Base-by-base conservation (phyloP, 2,113 vertebrate genomes). In the Bagarius yarrelli region DNA sequence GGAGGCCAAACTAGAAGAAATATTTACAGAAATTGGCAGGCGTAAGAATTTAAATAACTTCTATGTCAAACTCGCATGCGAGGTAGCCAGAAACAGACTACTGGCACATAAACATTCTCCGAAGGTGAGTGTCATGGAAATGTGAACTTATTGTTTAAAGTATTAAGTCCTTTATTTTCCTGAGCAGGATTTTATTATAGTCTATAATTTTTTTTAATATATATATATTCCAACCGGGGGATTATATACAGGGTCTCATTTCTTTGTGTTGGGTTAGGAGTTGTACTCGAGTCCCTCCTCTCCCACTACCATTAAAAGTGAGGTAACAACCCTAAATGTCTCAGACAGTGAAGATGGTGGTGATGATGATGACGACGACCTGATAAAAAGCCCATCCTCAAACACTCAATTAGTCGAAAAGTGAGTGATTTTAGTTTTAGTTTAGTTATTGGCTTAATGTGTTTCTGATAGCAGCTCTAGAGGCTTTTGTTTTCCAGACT, bases 351-450 rank as follows among this genome's bases (percentile, higher is more conserved):
- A 74, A 44, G 79, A 74, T 56, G 53, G 92, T 89, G 0, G 92
- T 86, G 93, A 94, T 88, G 92, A 95, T 5, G 93, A 95, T 27
- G n/a, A n/a, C n/a, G n/a, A n/a, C n/a, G 94, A 93, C 89, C 83
- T 90, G 88, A 90, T 91, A 19, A 93, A 93, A 52, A 88, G 89
- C 52, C 93, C 94, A 59, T 92, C 92, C 27, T 91, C 93, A 59
- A 93, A 94, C 88, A 91, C 92, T 82, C 93, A 93, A 60, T 93
- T 94, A 76, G 91, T 95, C 88, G 92, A 94, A 91, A 95, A 94
- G 95, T 96, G 88, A 92, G 94, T 88, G 27, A 47, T 47, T 47
- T 8, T n/a, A n/a, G 32, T 79, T 64, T 30, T 59, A 63, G 19
- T 34, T 63, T n/a, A 16, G 14, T n/a, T 21, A 11, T 34, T 23